These are phyloP conservation scores for Perdix hodgsoniae DNA, from an alignment of 2,797 vertebrate genomes.

Conservation along the genomic window DNA sequence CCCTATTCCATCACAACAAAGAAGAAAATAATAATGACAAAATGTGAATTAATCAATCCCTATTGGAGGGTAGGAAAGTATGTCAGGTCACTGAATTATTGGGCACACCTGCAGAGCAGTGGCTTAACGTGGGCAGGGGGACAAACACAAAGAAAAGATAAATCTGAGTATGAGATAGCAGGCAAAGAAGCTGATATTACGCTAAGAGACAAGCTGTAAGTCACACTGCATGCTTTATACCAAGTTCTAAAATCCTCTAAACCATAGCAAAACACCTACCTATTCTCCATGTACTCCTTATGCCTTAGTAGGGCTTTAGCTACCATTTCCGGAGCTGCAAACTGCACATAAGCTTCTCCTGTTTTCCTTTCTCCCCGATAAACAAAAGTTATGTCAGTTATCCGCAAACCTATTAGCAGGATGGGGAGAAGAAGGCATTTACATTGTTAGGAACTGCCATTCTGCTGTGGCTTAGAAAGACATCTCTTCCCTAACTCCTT, in stretches of 20 bases:
- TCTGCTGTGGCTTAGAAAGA: not conserved
- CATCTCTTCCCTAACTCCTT: fast-evolving
- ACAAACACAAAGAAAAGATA: not conserved
- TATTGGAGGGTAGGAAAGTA: fast-evolving
- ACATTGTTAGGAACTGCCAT: not conserved
- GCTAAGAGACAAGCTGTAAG: not conserved
- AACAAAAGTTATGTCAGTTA: constrained; percentile 85
- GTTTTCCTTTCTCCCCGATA: constrained; percentile 84
- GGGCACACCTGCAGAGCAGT: not conserved
- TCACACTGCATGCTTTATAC: fast-evolving
- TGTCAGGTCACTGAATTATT: not conserved
- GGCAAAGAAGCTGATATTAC: not conserved
- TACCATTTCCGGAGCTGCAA: constrained; percentile 85
- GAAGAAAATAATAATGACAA: not conserved
- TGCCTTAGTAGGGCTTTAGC: constrained; percentile 86
- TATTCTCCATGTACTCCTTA: constrained; percentile 86
- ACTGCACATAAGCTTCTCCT: constrained; percentile 90
- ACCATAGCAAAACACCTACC: constrained; percentile 75
- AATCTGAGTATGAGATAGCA: fast-evolving
- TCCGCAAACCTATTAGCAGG: constrained; percentile 83
- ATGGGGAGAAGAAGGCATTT: not conserved
- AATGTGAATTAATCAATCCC: not conserved
- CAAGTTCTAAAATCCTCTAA: fast-evolving
- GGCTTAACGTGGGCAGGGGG: fast-evolving
- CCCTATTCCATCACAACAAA: fast-evolving